Conservation (phyloP, 1,140 invertebrate genomes). For the Piezodorus guildinii region DNA sequence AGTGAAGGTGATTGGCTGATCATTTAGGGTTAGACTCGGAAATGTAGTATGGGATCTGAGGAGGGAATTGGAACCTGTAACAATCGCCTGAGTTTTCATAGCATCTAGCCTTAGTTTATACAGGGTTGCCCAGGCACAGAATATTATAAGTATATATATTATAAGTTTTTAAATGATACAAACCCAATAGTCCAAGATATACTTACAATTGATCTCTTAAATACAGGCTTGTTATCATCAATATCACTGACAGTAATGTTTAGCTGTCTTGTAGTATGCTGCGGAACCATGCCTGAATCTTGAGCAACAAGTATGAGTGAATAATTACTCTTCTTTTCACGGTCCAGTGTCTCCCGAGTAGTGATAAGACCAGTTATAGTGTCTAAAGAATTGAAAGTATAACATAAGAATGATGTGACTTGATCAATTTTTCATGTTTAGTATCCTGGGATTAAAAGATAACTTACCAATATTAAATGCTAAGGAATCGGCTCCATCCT, state of each 20-base stretch:
- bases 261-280: constrained; percentile 56
- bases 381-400: constrained; percentile 26
- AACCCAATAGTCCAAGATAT: too few relatives aligned
- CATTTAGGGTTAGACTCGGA: too few relatives aligned
- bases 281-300: constrained; percentile 61
- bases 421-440: not conserved
- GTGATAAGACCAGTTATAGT: constrained; percentile 59
- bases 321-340: constrained; percentile 58
- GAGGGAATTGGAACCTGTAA: too few relatives aligned
- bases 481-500: constrained; percentile 51
- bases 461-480: constrained; percentile 49
- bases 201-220: constrained; percentile 53
- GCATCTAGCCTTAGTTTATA: too few relatives aligned
- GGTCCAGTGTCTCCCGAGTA: constrained; percentile 51
- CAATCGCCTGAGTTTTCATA: too few relatives aligned
- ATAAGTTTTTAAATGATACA: too few relatives aligned
- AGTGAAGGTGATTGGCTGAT: too few relatives aligned
- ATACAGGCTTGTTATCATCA: constrained; percentile 67
- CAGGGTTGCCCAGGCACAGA: too few relatives aligned
- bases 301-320: constrained; percentile 61
- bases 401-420: not conserved
- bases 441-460: not conserved
- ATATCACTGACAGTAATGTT: constrained; percentile 53
- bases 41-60: too few relatives aligned
- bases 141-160: too few relatives aligned